A percentile compares a stretch with the other conserved stretches of the same genome.
These are phyloP conservation scores for Phaethornis superciliosus DNA, from an alignment of 2,113 vertebrate species.

Conservation along the genomic window DNA sequence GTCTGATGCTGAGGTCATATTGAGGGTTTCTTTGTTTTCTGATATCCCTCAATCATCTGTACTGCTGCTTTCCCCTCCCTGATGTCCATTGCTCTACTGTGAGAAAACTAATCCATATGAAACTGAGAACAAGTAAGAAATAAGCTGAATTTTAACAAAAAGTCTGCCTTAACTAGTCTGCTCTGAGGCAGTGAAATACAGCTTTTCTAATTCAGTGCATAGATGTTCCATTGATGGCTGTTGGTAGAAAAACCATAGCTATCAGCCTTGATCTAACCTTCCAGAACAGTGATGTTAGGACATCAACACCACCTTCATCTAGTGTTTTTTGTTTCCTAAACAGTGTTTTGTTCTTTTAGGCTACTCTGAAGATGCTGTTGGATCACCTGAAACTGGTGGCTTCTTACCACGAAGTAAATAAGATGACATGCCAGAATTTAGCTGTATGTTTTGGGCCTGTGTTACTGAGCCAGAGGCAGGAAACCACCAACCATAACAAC, in stretches of 20 bases:
- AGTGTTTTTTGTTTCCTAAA: conserved; percentile 6
- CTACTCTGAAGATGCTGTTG: conserved; percentile 90
- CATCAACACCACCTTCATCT: not conserved
- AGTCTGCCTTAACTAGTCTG: not conserved
- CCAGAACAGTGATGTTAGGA: not conserved
- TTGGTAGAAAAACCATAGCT: not conserved
- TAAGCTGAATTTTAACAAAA: not conserved
- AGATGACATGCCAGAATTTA: conserved; percentile 99
- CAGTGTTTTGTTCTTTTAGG: conserved; percentile 74
- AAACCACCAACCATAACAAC: conserved; percentile 89
- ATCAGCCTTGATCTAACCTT: not conserved
- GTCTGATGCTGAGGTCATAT: not conserved
- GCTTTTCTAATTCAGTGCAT: not conserved
- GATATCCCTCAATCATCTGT: not conserved
- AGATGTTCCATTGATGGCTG: not conserved
- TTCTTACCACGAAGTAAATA: conserved; percentile 93
- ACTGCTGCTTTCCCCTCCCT: not conserved
- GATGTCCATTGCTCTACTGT: not conserved
- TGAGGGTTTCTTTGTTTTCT: not conserved
- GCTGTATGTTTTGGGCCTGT: conserved; percentile 97
- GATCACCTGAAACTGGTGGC: conserved; percentile 96
- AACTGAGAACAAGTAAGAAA: not conserved
- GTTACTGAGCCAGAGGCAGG: conserved; percentile 92
- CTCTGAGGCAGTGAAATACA: not conserved
- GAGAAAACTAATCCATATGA: not conserved